Base-by-base conservation (phyloP, 2,797 vertebrate genomes). In the Lithobates pipiens region DNA sequence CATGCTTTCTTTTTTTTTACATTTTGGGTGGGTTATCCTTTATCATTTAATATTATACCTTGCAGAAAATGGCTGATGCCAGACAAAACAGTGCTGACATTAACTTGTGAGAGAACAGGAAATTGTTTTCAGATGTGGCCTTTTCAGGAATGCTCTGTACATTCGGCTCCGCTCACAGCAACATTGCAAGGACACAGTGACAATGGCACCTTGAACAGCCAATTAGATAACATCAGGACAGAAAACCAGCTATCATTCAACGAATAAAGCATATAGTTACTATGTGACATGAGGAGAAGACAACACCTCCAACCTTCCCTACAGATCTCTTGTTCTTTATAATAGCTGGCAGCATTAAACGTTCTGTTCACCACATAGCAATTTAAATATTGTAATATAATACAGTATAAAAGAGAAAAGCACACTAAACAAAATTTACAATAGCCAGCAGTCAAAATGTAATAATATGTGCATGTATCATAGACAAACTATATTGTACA, bases 101-200 rank as follows among this genome's bases (percentile, higher is more conserved):
- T 67, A 46, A 29, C 77, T 50, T 73, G 54, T 72, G 46, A 72
- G 39, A 21, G 32, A 44, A 65, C 76, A 79, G 83, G 83, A 85
- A 85, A 85, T 85, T 79, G 83, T 21, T 79, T 79, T 80, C 83
- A 85, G 69, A 85, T 85, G 77, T 80, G 71, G 25, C 23, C 29
- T 79, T 36, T 54, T 29, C 15, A 39, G 71, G 77, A 80, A 76
- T 80, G 11, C 8, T 57, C 70, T 76, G 25, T 27, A 50, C n/a
- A 74, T 63, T 74, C 71, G 54, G 83, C 77, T 69, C 8, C 25
- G 27, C 57, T 67, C 11, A 39, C 25, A 18, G 10, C 42, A 13
- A 67, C 54, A 39, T 29, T 34, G 34, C 32, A 85, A 42, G 25
- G 46, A 80, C 54, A 72, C 44, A 70, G 61, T 57, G 44, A 72